Conservation (phyloP, 1,140 invertebrate species). For the Odontomachus brunneus region DNA sequence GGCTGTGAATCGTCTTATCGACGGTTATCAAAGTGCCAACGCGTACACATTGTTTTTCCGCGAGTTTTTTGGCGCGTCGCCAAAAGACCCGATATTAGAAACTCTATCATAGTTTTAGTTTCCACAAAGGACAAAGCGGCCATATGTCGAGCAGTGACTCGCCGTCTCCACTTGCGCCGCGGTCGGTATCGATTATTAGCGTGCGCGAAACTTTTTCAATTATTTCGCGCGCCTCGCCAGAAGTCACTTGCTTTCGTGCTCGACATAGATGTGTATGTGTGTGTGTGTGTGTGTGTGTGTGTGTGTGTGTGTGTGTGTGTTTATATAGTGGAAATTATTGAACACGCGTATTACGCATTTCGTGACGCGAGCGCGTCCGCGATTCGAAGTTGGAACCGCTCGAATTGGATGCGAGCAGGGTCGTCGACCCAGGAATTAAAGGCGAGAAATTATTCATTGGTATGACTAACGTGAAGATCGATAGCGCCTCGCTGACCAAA, state of each 20-base stretch:
- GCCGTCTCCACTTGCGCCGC: background rate
- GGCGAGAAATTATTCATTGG: slow-evolving; percentile 39
- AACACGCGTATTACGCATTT: background rate
- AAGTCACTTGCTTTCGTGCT: background rate
- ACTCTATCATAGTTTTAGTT: slow-evolving; percentile 35
- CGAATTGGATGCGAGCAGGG: slow-evolving; percentile 6
- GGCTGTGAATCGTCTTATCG: slow-evolving; percentile 32
- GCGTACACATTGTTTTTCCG: slow-evolving; percentile 4
- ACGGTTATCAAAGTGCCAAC: slow-evolving; percentile 8
- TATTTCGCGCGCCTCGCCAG: slow-evolving; percentile 14
- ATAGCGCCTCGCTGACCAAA: slow-evolving; percentile 27
- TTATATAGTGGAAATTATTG: background rate
- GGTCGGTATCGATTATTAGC: slow-evolving; percentile 45
- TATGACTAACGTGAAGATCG: slow-evolving; percentile 38
- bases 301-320: too few relatives aligned
- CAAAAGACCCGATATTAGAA: slow-evolving; percentile 48
- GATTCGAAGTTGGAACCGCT: slow-evolving; percentile 9
- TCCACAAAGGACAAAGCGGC: slow-evolving; percentile 52
- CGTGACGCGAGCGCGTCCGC: background rate
- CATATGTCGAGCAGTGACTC: slow-evolving; percentile 22
- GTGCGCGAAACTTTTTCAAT: slow-evolving; percentile 50
- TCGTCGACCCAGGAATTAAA: slow-evolving; percentile 43
- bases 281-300: too few relatives aligned
- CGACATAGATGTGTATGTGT: too few relatives aligned
- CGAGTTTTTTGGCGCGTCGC: slow-evolving; percentile 26